phyloP scores from a whole-genome alignment of 2,797 vertebrate genomes.

The Acrossocheilus fasciatus region DNA sequence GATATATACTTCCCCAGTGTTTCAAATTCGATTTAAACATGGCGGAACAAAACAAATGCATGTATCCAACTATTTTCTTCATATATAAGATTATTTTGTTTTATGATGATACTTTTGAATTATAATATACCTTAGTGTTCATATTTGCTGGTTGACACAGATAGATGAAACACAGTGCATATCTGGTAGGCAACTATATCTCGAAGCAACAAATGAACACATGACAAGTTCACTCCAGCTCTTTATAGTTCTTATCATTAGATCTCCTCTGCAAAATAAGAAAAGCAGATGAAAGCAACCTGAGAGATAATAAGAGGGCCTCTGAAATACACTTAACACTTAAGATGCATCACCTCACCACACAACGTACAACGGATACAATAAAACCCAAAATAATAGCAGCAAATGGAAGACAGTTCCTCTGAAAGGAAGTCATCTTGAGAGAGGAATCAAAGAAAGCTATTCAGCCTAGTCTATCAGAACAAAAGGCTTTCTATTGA shows the following conservation, averaged over 20 bases:
- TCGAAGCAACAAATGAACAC: slow-evolving; percentile 8
- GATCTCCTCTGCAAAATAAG: slow-evolving; percentile 29
- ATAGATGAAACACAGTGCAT: background rate
- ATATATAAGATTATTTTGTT: background rate
- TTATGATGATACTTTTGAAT: background rate
- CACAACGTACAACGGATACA: slow-evolving; percentile 56
- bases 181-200: background rate
- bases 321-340: slow-evolving; percentile 51
- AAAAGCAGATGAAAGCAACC: slow-evolving; percentile 58
- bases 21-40: slow-evolving; percentile 32
- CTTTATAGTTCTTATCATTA: slow-evolving; percentile 46
- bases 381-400: slow-evolving; percentile 61
- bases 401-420: slow-evolving; percentile 60
- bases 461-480: slow-evolving; percentile 67
- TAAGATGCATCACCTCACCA: slow-evolving; percentile 57
- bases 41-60: slow-evolving; percentile 25
- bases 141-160: background rate
- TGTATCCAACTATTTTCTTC: background rate
- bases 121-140: background rate
- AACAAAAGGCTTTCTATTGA: slow-evolving; percentile 80
- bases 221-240: background rate
- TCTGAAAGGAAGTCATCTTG: slow-evolving; percentile 66
- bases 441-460: slow-evolving; percentile 64
- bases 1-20: slow-evolving; percentile 43
- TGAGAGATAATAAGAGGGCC: slow-evolving; percentile 43